These are phyloP conservation scores for Trissoscelio sp. DNA, from an alignment of 2,888 invertebrate genomes.

Conservation along the genomic window DNA sequence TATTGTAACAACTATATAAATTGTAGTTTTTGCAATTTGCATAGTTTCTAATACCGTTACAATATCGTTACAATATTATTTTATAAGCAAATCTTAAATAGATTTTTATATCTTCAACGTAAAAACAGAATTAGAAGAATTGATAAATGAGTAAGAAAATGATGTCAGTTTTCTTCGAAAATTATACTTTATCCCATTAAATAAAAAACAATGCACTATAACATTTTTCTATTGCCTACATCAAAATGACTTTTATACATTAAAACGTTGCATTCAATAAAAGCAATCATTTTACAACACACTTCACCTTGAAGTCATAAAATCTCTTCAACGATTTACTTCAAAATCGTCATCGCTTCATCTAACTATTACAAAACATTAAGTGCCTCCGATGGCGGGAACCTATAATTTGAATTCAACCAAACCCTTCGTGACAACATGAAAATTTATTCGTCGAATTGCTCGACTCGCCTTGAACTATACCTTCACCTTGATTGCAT, in stretches of 20 bases:
- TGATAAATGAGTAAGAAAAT: too few relatives aligned
- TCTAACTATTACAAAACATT: neutral
- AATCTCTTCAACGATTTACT: neutral
- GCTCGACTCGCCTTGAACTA: slow-evolving; percentile 4
- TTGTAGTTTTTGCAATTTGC: too few relatives aligned
- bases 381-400: neutral
- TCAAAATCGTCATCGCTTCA: neutral
- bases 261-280: neutral
- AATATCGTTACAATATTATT: too few relatives aligned
- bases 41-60: too few relatives aligned
- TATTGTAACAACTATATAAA: too few relatives aligned
- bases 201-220: neutral
- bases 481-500: neutral
- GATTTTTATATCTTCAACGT: too few relatives aligned
- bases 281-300: neutral
- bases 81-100: too few relatives aligned
- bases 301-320: neutral
- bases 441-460: neutral
- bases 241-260: neutral
- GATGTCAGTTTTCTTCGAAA: too few relatives aligned
- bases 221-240: too few relatives aligned
- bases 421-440: neutral
- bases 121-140: too few relatives aligned
- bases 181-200: too few relatives aligned
- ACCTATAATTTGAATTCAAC: neutral